phyloP scores from a whole-genome alignment of 2,888 invertebrate genomes.

The Rhogogaster chlorosoma region DNA sequence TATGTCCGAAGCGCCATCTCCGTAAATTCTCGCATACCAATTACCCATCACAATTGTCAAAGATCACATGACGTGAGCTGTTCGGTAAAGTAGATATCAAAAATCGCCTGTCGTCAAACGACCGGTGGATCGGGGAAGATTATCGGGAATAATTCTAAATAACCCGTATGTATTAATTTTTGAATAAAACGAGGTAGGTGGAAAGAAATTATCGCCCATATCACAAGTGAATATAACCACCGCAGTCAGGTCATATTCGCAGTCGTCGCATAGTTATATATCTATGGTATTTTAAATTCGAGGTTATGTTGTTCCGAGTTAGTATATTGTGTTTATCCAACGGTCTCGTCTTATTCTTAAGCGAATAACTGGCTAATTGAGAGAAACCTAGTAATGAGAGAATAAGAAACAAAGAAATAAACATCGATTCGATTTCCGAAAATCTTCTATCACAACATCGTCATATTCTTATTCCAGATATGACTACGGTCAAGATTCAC shows the following conservation, averaged over 20 bases:
- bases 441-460: background rate
- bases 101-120: slow-evolving; percentile 12
- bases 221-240: too few species aligned
- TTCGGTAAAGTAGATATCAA: background rate
- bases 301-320: slow-evolving; percentile 5
- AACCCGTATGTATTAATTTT: slow-evolving; percentile 36
- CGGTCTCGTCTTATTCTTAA: background rate
- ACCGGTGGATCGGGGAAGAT: slow-evolving; percentile 12
- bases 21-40: background rate
- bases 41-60: background rate
- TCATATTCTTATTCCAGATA: slow-evolving; percentile 57
- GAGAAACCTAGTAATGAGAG: background rate
- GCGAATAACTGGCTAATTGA: background rate
- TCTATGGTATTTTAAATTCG: background rate
- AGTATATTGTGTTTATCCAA: background rate
- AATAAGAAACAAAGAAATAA: background rate
- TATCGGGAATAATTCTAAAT: background rate
- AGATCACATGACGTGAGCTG: background rate
- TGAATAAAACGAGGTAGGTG: slow-evolving; percentile 4
- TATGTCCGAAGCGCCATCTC: background rate
- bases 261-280: background rate
- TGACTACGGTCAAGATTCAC: slow-evolving; percentile 72
- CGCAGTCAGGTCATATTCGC: background rate
- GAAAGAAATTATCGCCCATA: background rate
- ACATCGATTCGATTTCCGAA: background rate